These are phyloP conservation scores for Pachydiplax longipennis DNA, from an alignment of 2,888 invertebrate species.

Conservation along the genomic window DNA sequence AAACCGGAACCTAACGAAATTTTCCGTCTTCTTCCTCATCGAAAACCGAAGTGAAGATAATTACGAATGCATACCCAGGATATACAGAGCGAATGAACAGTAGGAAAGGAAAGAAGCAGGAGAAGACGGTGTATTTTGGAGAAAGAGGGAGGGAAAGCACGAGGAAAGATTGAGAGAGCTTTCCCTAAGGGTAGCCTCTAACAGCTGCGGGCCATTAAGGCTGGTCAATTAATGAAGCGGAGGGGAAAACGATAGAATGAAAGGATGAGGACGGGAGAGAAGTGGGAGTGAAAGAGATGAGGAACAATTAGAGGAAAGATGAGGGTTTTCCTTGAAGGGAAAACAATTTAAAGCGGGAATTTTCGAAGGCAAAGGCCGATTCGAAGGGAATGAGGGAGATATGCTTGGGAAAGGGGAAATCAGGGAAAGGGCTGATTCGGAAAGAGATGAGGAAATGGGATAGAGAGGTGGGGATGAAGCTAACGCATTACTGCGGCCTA, in stretches of 20 bases:
- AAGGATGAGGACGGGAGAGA: neutral
- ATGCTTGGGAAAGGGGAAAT: neutral
- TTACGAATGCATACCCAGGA: too few species aligned
- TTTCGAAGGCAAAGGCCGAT: neutral
- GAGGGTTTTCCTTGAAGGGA: conserved; percentile 1
- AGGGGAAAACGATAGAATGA: neutral
- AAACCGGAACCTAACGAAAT: too few species aligned
- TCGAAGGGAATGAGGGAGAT: neutral
- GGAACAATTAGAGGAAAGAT: neutral
- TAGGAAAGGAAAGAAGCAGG: too few species aligned
- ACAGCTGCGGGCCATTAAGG: conserved; percentile 37
- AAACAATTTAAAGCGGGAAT: neutral
- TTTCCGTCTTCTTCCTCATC: too few species aligned
- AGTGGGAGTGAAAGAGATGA: neutral
- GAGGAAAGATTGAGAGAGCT: neutral
- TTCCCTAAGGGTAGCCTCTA: conserved; percentile 31
- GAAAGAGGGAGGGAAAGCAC: neutral
- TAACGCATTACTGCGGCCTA: too few species aligned
- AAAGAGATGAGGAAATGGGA: neutral
- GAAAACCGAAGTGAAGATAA: too few species aligned
- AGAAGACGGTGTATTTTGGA: too few species aligned
- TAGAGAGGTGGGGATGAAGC: neutral
- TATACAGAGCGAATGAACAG: too few species aligned
- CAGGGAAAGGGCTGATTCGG: neutral
- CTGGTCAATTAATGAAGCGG: conserved; percentile 20